Evolutionary conservation across 2,888 invertebrate genomes (phyloP).

Genomic region (Drosophila mayaguana): DNA sequence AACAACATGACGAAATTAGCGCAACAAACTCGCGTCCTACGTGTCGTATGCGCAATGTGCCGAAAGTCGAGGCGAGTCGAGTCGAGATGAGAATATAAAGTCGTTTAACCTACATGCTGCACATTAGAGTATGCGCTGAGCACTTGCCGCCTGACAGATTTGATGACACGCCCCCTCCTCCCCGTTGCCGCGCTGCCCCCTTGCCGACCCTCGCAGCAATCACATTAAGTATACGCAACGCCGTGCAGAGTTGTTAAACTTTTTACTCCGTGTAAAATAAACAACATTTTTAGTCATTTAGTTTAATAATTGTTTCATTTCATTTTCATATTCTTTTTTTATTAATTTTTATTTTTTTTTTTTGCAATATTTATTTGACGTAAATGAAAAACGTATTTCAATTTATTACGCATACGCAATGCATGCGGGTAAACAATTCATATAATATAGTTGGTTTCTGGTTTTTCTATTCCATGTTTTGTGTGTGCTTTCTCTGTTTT

Average conservation of each 20-base stretch:
- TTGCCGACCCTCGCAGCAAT: conserved; percentile 33
- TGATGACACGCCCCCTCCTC: conserved; percentile 20
- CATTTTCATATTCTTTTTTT: neutral
- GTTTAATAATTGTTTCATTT: conserved; percentile 43
- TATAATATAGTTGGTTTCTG: conserved; percentile 59
- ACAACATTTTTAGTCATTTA: conserved; percentile 15
- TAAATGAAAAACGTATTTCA: conserved; percentile 40
- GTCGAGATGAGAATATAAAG: conserved; percentile 45
- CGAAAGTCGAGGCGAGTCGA: conserved; percentile 25
- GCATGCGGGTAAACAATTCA: conserved; percentile 61
- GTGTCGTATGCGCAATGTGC: conserved; percentile 65
- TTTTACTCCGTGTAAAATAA: neutral
- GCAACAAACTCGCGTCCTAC: conserved; percentile 54
- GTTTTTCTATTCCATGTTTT: conserved; percentile 43
- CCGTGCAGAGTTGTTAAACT: conserved; percentile 16
- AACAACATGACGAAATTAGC: conserved; percentile 64
- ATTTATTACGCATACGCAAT: conserved; percentile 58
- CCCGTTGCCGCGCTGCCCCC: no score
- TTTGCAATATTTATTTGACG: conserved; percentile 11
- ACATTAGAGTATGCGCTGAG: conserved; percentile 36
- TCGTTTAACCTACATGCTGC: conserved; percentile 59
- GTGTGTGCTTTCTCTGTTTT: conserved; percentile 10
- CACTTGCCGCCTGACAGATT: conserved; percentile 55
- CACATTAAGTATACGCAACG: conserved; percentile 62
- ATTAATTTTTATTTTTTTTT: neutral